Evolutionary conservation across 2,888 invertebrate genomes (phyloP).

Genomic region (Amorpha juglandis): DNA sequence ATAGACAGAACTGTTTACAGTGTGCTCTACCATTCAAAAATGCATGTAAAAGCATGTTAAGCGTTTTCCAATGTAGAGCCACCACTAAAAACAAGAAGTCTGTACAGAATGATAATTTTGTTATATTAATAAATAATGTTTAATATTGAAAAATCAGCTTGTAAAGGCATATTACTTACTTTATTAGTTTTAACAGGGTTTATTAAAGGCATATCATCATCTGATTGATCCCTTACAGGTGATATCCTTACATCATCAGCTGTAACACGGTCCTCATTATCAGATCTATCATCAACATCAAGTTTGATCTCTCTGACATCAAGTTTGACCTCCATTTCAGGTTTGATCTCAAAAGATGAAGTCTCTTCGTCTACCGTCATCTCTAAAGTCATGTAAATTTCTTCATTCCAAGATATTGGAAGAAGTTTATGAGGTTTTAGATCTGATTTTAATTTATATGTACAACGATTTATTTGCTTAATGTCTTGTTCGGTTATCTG

Average conservation of each 20-base stretch:
- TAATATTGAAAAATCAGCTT: too few relatives aligned
- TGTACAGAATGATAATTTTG: too few relatives aligned
- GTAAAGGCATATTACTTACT: too few relatives aligned
- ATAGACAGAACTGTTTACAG: too few relatives aligned
- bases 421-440: conserved; percentile 1
- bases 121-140: too few relatives aligned
- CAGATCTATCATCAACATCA: not conserved
- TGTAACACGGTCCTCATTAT: not conserved
- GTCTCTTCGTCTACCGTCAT: conserved; percentile 9
- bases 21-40: too few relatives aligned
- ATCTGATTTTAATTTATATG: conserved; percentile 10
- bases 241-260: not conserved
- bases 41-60: too few relatives aligned
- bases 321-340: not conserved
- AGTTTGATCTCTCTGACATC: not conserved
- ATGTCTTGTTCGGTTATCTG: conserved; percentile 18
- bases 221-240: not conserved
- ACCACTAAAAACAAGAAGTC: too few relatives aligned
- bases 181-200: not conserved
- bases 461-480: not conserved
- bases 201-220: not conserved
- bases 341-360: not conserved
- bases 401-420: not conserved
- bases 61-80: too few relatives aligned
- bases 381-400: conserved; percentile 5